These are phyloP conservation scores for Scolanthus callimorphus DNA, from an alignment of 92 coral and sea anemone genomes.

Conservation along the genomic window DNA sequence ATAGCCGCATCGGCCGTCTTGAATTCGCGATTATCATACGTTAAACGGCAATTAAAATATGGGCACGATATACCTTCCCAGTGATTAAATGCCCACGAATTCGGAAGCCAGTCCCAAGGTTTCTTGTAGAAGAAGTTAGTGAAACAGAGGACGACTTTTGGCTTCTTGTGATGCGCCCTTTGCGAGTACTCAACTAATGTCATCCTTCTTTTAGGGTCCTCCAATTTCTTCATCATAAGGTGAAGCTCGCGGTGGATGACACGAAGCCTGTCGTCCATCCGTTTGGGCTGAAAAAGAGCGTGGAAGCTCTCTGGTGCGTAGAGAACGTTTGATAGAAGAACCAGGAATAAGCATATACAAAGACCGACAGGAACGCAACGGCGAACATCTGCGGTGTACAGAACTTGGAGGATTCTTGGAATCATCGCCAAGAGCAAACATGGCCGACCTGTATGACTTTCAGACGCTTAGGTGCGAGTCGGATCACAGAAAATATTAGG, in stretches of 20 bases:
- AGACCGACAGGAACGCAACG: background rate
- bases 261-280: slow-evolving; percentile 29
- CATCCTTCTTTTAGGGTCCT: background rate
- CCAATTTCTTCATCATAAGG: slow-evolving; percentile 9
- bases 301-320: background rate
- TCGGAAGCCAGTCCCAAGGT: slow-evolving; percentile 34
- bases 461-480: no score
- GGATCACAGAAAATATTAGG: no score
- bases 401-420: no score
- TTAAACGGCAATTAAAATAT: slow-evolving; percentile 17
- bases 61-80: slow-evolving; percentile 31
- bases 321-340: background rate
- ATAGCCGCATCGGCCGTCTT: slow-evolving; percentile 21
- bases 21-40: slow-evolving; percentile 24
- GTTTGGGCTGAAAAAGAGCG: slow-evolving; percentile 13
- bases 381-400: no score
- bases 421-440: no score
- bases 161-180: background rate
- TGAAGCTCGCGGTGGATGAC: slow-evolving; percentile 13
- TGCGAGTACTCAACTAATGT: slow-evolving; percentile 19
- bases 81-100: slow-evolving; percentile 7
- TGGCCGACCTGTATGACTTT: no score
- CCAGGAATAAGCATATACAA: background rate
- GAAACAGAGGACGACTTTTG: slow-evolving; percentile 13
- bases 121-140: slow-evolving; percentile 23